Conservation (phyloP, 1,140 invertebrate genomes). For the Stegodyphus dumicola region DNA sequence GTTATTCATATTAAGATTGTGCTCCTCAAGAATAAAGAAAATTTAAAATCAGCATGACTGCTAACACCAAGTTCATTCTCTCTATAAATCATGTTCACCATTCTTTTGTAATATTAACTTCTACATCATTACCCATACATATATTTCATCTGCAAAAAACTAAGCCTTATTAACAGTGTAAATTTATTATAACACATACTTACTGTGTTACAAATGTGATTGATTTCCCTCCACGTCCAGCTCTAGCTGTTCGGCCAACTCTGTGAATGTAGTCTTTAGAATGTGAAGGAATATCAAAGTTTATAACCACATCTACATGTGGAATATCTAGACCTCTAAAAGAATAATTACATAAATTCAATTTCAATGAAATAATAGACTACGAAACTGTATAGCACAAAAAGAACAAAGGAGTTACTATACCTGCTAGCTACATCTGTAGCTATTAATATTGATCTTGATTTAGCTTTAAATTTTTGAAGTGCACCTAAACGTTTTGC, state of each 20-base stretch:
- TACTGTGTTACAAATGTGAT: conserved; percentile 66
- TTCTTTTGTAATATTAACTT: no score
- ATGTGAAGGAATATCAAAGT: conserved; percentile 96
- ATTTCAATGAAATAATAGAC: no score
- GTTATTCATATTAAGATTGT: no score
- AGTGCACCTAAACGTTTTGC: conserved; percentile 91
- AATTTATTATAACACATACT: neutral
- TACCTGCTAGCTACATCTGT: conserved; percentile 97
- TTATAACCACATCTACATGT: conserved; percentile 97
- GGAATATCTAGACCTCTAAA: conserved; percentile 95
- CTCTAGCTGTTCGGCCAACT: conserved; percentile 95
- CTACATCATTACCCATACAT: no score
- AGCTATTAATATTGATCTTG: conserved; percentile 81
- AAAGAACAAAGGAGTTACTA: conserved; percentile 42
- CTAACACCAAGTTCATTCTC: no score
- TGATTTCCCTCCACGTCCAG: conserved; percentile 76
- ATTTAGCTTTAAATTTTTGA: conserved; percentile 93
- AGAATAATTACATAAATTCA: neutral
- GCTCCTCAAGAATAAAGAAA: no score
- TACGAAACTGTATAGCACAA: no score
- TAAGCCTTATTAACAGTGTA: no score
- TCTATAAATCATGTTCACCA: no score
- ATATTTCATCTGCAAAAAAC: no score
- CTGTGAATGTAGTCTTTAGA: conserved; percentile 97
- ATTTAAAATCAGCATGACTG: no score